phyloP scores from a whole-genome alignment of 2,797 vertebrate species.

The Dermochelys coriacea region DNA sequence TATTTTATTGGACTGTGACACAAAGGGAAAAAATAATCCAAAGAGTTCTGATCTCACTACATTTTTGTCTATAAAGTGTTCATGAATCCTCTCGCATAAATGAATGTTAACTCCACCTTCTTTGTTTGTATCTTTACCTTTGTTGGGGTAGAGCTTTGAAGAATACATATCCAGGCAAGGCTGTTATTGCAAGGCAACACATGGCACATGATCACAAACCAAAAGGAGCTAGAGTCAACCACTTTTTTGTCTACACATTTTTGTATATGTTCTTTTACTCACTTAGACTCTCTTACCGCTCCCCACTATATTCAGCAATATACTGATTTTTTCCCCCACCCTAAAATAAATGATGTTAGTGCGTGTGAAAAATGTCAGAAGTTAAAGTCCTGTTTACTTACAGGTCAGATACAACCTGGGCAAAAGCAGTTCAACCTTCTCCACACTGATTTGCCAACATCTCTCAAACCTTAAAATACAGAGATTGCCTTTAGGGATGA shows the following conservation, averaged over 20 bases:
- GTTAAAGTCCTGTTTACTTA: background rate
- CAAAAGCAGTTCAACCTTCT: background rate
- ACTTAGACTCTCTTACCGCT: background rate
- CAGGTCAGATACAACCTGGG: background rate
- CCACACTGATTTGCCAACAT: background rate
- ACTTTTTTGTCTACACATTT: background rate
- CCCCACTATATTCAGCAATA: background rate
- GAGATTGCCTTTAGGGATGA: background rate
- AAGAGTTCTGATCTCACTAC: background rate
- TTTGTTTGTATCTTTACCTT: background rate
- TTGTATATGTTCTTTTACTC: background rate
- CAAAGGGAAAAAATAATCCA: conserved; percentile 5
- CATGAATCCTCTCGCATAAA: conserved; percentile 22
- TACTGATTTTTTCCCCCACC: background rate
- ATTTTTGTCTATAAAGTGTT: conserved; percentile 13
- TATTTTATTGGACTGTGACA: background rate
- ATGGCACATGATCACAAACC: background rate
- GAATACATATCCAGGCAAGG: background rate
- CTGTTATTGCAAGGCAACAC: background rate
- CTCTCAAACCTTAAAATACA: background rate
- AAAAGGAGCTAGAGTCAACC: background rate
- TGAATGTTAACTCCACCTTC: background rate
- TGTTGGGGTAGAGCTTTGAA: background rate
- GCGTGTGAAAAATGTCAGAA: background rate
- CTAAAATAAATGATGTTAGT: background rate